Base-by-base conservation (phyloP, 2,888 invertebrate genomes). In the Pseudococcus viburni region DNA sequence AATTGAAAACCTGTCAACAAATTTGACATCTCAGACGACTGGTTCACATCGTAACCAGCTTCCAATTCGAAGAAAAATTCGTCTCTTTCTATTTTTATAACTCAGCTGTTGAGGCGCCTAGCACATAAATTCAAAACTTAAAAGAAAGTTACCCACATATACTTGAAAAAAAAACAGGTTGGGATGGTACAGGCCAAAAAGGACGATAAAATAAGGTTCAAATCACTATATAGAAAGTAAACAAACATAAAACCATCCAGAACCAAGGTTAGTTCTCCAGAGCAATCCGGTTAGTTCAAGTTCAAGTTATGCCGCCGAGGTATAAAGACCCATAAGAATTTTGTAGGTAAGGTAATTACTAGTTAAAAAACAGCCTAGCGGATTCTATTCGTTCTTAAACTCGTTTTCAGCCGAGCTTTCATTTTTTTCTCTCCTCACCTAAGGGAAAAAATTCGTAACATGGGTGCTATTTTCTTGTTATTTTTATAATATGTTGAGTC, bases 361-460 rank as follows among this genome's bases (percentile, higher is more conserved):
- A 73, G 68, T 73, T 73, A 59, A 6, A 64, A 73, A 15, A 33
- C 33, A 26, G 22, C 12, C 11, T 73, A 15, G 26, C 15, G 9
- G 26, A 33, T 59, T 59, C 59, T n/a, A 5, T 19, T 5, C 19
- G 5, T 15, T 3, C 1, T 1, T 17, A 73, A 73, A 73, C 68
- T 73, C 68, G 68, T 73, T 73, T 73, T 33, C 68, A 73, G 59
- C n/a, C 59, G 68, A 73, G 68, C 68, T 73, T 73, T 73, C 68
- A 73, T 73, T 73, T 73, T 73, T 73, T 73, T 73, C 5, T 33
- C 11, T 68, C 4, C 26, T 26, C 33, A 33, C 68, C 68, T 33
- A 33, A 73, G 68, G 68, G 6, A 15, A 73, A 73, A 73, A 33
- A 73, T 59, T 59, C 59, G 59, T n/a, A 59, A 59, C 59, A 6